phyloP scores from a whole-genome alignment of 1,140 invertebrate species.

The Plectus sambesii region DNA sequence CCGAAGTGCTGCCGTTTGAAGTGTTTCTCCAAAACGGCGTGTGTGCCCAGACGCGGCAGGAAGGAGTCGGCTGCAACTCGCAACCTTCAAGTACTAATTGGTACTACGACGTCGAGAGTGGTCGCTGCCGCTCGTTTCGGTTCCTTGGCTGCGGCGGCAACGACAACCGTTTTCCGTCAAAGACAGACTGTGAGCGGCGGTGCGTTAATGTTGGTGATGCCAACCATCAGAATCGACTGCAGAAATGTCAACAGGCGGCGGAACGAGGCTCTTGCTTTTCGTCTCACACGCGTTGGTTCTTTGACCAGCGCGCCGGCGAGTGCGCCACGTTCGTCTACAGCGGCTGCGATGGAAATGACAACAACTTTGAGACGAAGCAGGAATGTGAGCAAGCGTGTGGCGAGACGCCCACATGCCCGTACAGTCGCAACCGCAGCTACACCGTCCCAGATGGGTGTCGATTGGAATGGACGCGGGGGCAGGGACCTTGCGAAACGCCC shows the following conservation, averaged over 20 bases:
- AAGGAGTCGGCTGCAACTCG: too few species aligned
- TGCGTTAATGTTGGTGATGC: too few species aligned
- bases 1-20: too few species aligned
- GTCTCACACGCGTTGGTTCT: conserved; percentile 14
- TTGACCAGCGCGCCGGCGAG: conserved; percentile 6
- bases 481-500: too few species aligned
- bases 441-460: too few species aligned
- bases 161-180: conserved; percentile 62
- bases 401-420: too few species aligned
- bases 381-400: conserved; percentile 30
- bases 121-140: conserved; percentile 50
- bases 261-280: conserved; percentile 11
- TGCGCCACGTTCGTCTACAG: conserved; percentile 39
- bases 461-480: too few species aligned
- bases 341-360: conserved; percentile 39
- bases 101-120: conserved; percentile 66
- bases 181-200: conserved; percentile 61
- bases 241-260: conserved; percentile 17
- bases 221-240: too few species aligned
- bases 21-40: too few species aligned
- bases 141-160: conserved; percentile 63
- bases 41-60: too few species aligned
- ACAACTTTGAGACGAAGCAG: conserved; percentile 30
- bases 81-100: too few species aligned
- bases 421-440: too few species aligned